phyloP scores from a whole-genome alignment of 2,797 vertebrate genomes.

The Poeciliopsis turneri region DNA sequence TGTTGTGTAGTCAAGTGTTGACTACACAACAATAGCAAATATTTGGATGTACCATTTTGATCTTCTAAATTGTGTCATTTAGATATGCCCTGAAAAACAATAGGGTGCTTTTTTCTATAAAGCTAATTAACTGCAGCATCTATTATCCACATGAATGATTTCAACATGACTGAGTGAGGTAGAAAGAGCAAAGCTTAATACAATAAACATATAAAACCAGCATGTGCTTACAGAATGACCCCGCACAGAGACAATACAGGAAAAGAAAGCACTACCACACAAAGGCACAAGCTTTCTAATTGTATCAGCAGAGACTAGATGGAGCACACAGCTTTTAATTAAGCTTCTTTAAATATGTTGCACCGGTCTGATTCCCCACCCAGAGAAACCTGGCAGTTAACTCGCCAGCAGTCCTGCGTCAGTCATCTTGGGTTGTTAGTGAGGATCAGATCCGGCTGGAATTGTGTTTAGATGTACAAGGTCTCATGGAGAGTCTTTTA shows the following conservation, averaged over 20 bases:
- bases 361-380: slow-evolving; percentile 33
- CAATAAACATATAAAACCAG: slow-evolving; percentile 1
- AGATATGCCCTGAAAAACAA: not conserved
- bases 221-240: slow-evolving; percentile 14
- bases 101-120: not conserved
- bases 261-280: not conserved
- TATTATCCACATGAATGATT: slow-evolving; percentile 6
- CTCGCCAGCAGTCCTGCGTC: slow-evolving; percentile 22
- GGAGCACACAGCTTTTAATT: slow-evolving; percentile 31
- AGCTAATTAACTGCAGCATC: not conserved
- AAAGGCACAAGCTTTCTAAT: slow-evolving; percentile 20
- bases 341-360: slow-evolving; percentile 42
- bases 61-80: not conserved
- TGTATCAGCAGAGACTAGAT: slow-evolving; percentile 14
- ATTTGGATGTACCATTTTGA: not conserved
- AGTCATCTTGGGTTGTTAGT: slow-evolving; percentile 15
- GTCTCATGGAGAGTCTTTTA: slow-evolving; percentile 34
- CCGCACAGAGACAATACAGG: slow-evolving; percentile 2
- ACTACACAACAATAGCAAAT: not conserved
- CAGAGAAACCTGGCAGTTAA: slow-evolving; percentile 24
- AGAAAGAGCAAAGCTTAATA: slow-evolving; percentile 9
- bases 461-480: slow-evolving; percentile 57
- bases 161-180: not conserved
- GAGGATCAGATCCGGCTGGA: slow-evolving; percentile 46
- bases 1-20: too few relatives aligned